Percentiles rank a stretch among this genome's conserved stretches.
These are phyloP conservation scores for Sinocyclocheilus grahami DNA, from an alignment of 2,113 vertebrate genomes.

Conservation along the genomic window DNA sequence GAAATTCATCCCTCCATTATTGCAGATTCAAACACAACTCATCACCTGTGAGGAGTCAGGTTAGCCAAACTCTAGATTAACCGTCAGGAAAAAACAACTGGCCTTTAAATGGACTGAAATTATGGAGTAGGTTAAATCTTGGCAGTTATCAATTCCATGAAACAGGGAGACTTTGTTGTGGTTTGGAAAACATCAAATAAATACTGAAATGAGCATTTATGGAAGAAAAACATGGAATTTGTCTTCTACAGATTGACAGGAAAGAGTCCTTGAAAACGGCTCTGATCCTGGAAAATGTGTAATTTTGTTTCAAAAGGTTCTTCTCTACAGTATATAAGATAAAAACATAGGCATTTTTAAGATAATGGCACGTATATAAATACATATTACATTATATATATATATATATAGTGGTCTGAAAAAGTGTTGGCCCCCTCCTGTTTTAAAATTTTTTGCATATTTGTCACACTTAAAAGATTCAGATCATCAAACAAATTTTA, in stretches of 20 bases:
- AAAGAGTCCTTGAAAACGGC: not conserved
- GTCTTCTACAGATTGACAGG: no score
- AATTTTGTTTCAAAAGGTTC: no score
- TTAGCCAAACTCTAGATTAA: slow-evolving; percentile 31
- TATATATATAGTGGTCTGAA: no score
- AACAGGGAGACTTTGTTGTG: not conserved
- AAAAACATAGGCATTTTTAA: no score
- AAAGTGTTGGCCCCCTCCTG: no score
- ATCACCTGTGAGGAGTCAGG: slow-evolving; percentile 40
- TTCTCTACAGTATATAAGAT: no score
- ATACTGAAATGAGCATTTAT: not conserved
- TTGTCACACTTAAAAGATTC: no score
- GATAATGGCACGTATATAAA: no score
- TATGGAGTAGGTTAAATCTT: not conserved
- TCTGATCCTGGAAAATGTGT: not conserved
- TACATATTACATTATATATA: no score
- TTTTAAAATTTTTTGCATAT: no score
- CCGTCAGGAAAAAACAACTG: slow-evolving; percentile 8
- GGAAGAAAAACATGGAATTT: not conserved
- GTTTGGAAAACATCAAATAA: not conserved
- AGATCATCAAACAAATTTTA: no score
- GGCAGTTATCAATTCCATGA: not conserved
- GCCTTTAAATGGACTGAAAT: not conserved
- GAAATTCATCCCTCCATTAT: slow-evolving; percentile 50
- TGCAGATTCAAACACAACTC: slow-evolving; percentile 46